Percentiles rank a stretch among this genome's conserved stretches.
Conservation (phyloP, 2,888 invertebrate genomes). For the Pelosia muscerda region DNA sequence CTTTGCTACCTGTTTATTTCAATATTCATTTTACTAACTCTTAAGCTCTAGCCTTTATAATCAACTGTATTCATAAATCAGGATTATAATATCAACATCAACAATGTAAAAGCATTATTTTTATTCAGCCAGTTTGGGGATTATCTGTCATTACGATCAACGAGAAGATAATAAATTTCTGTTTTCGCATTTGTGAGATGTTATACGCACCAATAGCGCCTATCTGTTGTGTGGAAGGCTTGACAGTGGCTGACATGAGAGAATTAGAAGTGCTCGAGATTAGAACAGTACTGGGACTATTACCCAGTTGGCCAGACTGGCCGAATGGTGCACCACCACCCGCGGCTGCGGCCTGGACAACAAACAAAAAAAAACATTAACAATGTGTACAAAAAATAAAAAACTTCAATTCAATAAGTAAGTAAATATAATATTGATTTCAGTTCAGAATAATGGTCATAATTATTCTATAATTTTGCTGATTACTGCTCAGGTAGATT, state of each 20-base stretch:
- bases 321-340: conserved; percentile 90
- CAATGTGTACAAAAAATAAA: neutral
- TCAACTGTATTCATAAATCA: too few relatives aligned
- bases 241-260: conserved; percentile 95
- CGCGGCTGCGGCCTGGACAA: conserved; percentile 79
- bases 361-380: conserved; percentile 30
- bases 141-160: conserved; percentile 18
- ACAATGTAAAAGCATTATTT: neutral
- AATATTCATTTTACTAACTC: neutral
- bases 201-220: conserved; percentile 91
- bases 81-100: too few relatives aligned
- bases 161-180: conserved; percentile 37
- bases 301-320: conserved; percentile 92
- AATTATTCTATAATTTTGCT: neutral
- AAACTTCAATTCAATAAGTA: neutral
- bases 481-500: neutral
- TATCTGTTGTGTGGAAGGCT: conserved; percentile 93
- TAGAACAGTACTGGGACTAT: conserved; percentile 94
- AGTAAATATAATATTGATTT: neutral
- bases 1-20: conserved; percentile 71
- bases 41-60: too few relatives aligned
- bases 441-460: too few relatives aligned
- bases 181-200: conserved; percentile 46
- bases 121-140: conserved; percentile 40
- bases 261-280: conserved; percentile 96